These are phyloP conservation scores for Hystrix brachyura DNA, from an alignment of 2,113 vertebrate species.

Conservation along the genomic window DNA sequence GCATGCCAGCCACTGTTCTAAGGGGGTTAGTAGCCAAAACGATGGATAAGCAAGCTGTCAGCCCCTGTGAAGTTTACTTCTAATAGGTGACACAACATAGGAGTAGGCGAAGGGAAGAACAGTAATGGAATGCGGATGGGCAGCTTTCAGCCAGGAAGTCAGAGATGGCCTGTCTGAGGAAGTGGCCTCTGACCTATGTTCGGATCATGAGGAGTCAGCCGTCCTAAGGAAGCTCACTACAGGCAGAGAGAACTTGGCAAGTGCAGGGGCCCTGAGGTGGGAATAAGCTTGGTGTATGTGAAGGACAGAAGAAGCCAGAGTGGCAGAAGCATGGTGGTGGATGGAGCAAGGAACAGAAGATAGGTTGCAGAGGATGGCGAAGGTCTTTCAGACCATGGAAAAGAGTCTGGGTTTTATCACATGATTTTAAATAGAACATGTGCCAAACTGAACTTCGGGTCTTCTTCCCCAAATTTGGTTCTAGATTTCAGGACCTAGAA, in stretches of 20 bases:
- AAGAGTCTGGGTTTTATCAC: neutral
- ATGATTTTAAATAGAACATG: neutral
- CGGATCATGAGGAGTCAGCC: neutral
- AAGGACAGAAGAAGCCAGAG: neutral
- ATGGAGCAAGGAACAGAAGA: accelerated
- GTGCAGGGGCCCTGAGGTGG: neutral
- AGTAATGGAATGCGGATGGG: neutral
- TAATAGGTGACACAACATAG: neutral
- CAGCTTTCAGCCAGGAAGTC: neutral
- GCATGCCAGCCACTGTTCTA: neutral
- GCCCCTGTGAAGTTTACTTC: neutral
- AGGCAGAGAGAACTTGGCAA: neutral
- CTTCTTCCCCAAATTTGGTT: neutral
- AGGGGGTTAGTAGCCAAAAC: neutral
- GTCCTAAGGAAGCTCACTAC: neutral
- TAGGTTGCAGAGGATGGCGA: neutral
- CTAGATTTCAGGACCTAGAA: neutral
- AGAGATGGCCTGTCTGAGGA: neutral
- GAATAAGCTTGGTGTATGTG: neutral
- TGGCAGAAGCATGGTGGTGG: too few species aligned
- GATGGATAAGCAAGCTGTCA: neutral
- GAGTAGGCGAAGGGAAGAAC: neutral
- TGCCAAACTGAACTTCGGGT: neutral
- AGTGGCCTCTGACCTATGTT: neutral
- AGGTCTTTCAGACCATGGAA: neutral